These are phyloP conservation scores for Ceratina japonica DNA, from an alignment of 1,140 invertebrate genomes.

Conservation along the genomic window DNA sequence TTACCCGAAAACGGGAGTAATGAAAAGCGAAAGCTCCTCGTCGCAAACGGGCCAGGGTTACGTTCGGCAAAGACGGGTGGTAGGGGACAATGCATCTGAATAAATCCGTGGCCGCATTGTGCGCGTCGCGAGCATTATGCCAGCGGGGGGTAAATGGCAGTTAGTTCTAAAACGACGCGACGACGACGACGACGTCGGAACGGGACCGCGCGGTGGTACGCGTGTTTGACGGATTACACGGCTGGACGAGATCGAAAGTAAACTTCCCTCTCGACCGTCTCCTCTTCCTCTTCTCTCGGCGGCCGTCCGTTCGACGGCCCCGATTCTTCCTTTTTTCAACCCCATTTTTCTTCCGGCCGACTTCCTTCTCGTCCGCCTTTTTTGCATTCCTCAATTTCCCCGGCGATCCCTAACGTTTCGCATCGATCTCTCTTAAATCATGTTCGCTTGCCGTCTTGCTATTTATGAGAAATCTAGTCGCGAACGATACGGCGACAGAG, in stretches of 20 bases:
- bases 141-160: slow-evolving; percentile 59
- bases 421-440: no score
- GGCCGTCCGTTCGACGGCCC: slow-evolving; percentile 31
- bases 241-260: slow-evolving; percentile 69
- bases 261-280: slow-evolving; percentile 48
- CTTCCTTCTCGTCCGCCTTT: neutral
- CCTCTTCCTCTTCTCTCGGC: neutral
- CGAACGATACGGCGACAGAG: no score
- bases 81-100: slow-evolving; percentile 11
- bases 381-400: neutral
- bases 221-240: slow-evolving; percentile 64
- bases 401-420: no score
- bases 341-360: slow-evolving; percentile 7
- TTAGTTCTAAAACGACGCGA: slow-evolving; percentile 64
- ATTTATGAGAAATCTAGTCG: no score
- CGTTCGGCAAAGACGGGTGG: neutral
- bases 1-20: neutral
- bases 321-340: slow-evolving; percentile 22
- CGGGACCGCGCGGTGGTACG: slow-evolving; percentile 16
- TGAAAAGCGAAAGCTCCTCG: slow-evolving; percentile 12
- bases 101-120: slow-evolving; percentile 42
- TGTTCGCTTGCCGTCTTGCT: no score
- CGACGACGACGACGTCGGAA: slow-evolving; percentile 31
- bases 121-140: slow-evolving; percentile 32
- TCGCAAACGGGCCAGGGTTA: neutral